Percentiles rank a stretch among this genome's conserved stretches.
Evolutionary conservation across 2,113 vertebrate species (phyloP).

Genomic region (Nothobranchius kuhntae): DNA sequence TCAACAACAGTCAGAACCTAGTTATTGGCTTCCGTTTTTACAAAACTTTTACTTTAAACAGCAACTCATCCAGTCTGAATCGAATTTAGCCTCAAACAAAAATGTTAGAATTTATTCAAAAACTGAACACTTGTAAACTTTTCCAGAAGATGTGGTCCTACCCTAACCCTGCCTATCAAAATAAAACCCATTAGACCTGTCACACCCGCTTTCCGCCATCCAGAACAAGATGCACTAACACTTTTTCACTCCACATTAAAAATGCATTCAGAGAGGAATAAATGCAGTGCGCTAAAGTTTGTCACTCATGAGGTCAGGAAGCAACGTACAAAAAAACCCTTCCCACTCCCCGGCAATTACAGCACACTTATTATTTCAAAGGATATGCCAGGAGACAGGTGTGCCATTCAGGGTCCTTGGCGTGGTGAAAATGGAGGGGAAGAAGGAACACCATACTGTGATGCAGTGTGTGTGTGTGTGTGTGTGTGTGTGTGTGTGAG

Average conservation of each 20-base stretch:
- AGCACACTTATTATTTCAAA: slow-evolving; percentile 77
- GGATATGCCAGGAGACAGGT: slow-evolving; percentile 80
- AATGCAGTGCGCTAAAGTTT: slow-evolving; percentile 78
- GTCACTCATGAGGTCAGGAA: slow-evolving; percentile 79
- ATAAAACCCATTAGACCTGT: slow-evolving; percentile 71
- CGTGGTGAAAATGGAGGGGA: slow-evolving; percentile 70
- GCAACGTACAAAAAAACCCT: slow-evolving; percentile 76
- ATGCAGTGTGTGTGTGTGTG: slow-evolving; percentile 62
- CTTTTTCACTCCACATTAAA: slow-evolving; percentile 78
- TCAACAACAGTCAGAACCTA: too few species aligned
- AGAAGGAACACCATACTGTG: slow-evolving; percentile 66
- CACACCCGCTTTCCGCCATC: slow-evolving; percentile 58
- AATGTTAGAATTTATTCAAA: slow-evolving; percentile 56
- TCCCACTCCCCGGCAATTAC: slow-evolving; percentile 78
- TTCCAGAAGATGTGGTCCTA: slow-evolving; percentile 66
- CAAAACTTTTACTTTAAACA: slow-evolving; percentile 38
- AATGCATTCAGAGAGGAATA: slow-evolving; percentile 75
- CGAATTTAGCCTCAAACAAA: slow-evolving; percentile 49
- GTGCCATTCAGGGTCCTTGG: slow-evolving; percentile 74
- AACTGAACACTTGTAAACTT: slow-evolving; percentile 63
- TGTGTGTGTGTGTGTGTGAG: slow-evolving; percentile 1
- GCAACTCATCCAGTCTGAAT: slow-evolving; percentile 39
- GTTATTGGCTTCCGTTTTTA: slow-evolving; percentile 2
- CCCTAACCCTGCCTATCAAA: slow-evolving; percentile 63
- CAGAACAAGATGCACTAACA: slow-evolving; percentile 69